Evolutionary conservation across 2,797 vertebrate species (phyloP).

Genomic region (Pagetopsis macropterus): DNA sequence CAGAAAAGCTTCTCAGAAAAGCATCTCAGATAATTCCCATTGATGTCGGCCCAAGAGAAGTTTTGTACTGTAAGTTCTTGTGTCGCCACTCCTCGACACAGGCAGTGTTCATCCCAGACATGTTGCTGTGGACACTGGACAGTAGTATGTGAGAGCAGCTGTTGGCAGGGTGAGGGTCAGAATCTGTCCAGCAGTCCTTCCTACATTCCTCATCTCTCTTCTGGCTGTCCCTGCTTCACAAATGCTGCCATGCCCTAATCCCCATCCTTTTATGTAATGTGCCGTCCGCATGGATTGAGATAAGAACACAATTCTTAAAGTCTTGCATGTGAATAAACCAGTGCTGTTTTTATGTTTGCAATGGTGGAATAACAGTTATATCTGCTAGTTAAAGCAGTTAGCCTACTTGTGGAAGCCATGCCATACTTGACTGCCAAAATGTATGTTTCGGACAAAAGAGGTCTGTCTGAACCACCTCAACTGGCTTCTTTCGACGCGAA

Average conservation of each 20-base stretch:
- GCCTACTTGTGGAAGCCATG: not conserved
- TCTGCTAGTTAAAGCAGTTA: not conserved
- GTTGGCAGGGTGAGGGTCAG: conserved; percentile 48
- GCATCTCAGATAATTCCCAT: conserved; percentile 36
- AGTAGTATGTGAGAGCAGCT: conserved; percentile 51
- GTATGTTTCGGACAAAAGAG: not conserved
- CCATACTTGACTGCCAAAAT: not conserved
- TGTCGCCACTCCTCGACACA: conserved; percentile 17
- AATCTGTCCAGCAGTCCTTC: conserved; percentile 37
- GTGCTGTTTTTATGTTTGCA: not conserved
- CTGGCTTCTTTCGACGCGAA: too few relatives aligned
- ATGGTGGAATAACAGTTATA: not conserved
- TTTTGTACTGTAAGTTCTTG: not conserved
- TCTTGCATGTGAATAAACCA: not conserved
- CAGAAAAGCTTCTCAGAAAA: not conserved
- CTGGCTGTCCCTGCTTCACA: conserved; percentile 39
- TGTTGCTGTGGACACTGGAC: conserved; percentile 27
- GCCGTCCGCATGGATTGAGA: conserved; percentile 39
- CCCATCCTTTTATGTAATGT: conserved; percentile 56
- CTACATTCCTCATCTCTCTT: conserved; percentile 52
- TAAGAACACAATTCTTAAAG: conserved; percentile 20
- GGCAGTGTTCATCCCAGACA: conserved; percentile 26
- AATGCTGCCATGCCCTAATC: conserved; percentile 51
- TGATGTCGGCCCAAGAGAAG: conserved; percentile 16
- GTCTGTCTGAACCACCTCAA: too few relatives aligned